Evolutionary conservation across 2,888 invertebrate species (phyloP), one percentile per base, ranked within the genome.

Genomic region (Stenodema calcarata): DNA sequence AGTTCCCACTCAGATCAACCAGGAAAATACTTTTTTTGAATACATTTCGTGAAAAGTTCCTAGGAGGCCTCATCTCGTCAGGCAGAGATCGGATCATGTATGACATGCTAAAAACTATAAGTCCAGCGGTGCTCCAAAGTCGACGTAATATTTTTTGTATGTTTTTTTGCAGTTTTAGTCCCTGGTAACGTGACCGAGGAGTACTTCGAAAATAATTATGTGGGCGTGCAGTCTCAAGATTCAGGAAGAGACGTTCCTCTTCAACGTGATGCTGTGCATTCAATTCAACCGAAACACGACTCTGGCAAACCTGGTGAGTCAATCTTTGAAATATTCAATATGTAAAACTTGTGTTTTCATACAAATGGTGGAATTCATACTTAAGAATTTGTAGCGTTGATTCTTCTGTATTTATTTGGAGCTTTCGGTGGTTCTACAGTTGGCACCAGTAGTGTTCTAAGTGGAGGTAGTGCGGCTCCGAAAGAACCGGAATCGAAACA

Each of bases 251-350:
- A 94, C 91, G 94, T 94, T 91, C 94, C 94, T 87, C 91, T 94
- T 89, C 94, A 94, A 91, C 92, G 94, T 89, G 94, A 95, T 91
- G 94, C 94, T 91, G 94, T 94, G 88, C 94, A 94, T 90, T 92
- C 93, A 87, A 92, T 93, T 88, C 92, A 92, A 84, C 92, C 92
- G 89, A 93, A 92, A 91, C 93, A 92, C 88, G 93, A 93, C 89
- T 91, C 92, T 88, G 88, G 87, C 18, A 87, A 87, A 62, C 18
- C 88, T 47, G 88, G 88, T 88, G 78, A 50, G 27, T 78, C 62
- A 2, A 47, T 1, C 16, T 47, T 47, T 18, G 12, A n/a, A 44
- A 81, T 30, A n/a, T n/a, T n/a, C n/a, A n/a, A n/a, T n/a, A n/a
- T n/a, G n/a, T n/a, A n/a, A n/a, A n/a, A n/a, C n/a, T n/a, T n/a